phyloP scores from a whole-genome alignment of 2,797 vertebrate genomes.

The Adelosebastes latens region DNA sequence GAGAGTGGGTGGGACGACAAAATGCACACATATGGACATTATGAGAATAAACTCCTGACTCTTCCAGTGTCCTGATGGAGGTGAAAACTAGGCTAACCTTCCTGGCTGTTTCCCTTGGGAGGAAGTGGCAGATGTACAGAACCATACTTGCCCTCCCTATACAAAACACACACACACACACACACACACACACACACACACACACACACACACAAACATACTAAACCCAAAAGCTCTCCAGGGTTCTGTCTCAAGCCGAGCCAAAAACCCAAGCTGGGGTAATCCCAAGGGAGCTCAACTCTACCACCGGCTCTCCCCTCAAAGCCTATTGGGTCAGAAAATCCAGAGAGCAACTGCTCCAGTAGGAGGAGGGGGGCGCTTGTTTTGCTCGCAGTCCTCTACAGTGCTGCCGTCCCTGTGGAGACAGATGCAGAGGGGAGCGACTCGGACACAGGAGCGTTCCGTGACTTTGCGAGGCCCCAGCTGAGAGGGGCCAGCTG shows the following conservation, averaged over 20 bases:
- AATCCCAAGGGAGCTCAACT: slow-evolving; percentile 67
- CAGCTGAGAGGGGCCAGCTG: slow-evolving; percentile 56
- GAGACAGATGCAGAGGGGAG: slow-evolving; percentile 5
- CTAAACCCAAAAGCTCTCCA: slow-evolving; percentile 57
- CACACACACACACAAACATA: slow-evolving; percentile 11
- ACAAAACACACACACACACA: slow-evolving; percentile 1
- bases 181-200: not conserved
- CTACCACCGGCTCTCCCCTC: slow-evolving; percentile 48
- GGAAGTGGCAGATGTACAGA: slow-evolving; percentile 59
- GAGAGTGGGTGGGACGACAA: not conserved
- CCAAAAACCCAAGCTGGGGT: slow-evolving; percentile 67
- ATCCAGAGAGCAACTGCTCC: slow-evolving; percentile 48
- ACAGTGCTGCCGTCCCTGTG: slow-evolving; percentile 19
- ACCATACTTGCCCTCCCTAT: slow-evolving; percentile 26
- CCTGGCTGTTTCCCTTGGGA: slow-evolving; percentile 38
- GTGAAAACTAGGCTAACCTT: slow-evolving; percentile 60
- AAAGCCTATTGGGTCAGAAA: slow-evolving; percentile 65
- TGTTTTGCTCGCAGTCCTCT: slow-evolving; percentile 38
- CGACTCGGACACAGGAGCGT: not conserved
- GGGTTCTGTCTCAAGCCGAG: slow-evolving; percentile 66
- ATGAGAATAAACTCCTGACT: slow-evolving; percentile 24
- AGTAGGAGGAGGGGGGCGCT: not conserved
- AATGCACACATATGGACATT: not conserved
- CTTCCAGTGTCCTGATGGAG: slow-evolving; percentile 38
- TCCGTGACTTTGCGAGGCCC: slow-evolving; percentile 6